Evolutionary conservation across 2,888 invertebrate genomes (phyloP).

Genomic region (Lithophane leautieri): DNA sequence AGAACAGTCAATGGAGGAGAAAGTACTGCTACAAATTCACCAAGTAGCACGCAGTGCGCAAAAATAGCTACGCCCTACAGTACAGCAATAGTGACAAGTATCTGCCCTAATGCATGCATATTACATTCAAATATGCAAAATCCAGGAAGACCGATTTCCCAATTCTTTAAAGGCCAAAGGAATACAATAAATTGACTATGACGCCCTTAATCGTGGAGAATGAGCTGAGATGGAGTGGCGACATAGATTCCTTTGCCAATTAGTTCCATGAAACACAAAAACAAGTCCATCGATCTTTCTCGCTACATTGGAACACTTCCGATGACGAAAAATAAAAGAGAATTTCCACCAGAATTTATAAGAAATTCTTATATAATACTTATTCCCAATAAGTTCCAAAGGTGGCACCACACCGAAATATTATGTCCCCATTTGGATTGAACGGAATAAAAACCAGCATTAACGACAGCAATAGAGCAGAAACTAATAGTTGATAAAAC

Average conservation of each 20-base stretch:
- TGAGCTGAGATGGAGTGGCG: background rate
- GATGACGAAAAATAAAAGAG: background rate
- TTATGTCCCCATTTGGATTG: background rate
- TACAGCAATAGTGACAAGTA: background rate
- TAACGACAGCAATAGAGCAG: background rate
- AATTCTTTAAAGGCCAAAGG: background rate
- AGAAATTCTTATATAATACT: background rate
- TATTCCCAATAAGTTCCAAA: background rate
- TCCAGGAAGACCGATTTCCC: background rate
- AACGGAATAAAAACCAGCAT: background rate
- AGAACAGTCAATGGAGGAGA: background rate
- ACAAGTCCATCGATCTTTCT: background rate
- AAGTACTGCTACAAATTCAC: background rate
- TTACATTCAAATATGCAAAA: background rate
- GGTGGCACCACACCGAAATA: background rate
- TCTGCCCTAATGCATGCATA: background rate
- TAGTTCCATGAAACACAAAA: background rate
- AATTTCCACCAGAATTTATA: background rate
- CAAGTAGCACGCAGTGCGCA: slow-evolving; percentile 9
- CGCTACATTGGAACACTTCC: background rate
- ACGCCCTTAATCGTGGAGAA: background rate
- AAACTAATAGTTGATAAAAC: background rate
- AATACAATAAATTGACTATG: background rate
- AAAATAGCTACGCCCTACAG: slow-evolving; percentile 7
- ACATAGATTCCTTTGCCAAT: background rate